Percentiles rank a stretch among this genome's conserved stretches.
Evolutionary conservation across 2,797 vertebrate species (phyloP).

Genomic region (Anguilla pacifica): DNA sequence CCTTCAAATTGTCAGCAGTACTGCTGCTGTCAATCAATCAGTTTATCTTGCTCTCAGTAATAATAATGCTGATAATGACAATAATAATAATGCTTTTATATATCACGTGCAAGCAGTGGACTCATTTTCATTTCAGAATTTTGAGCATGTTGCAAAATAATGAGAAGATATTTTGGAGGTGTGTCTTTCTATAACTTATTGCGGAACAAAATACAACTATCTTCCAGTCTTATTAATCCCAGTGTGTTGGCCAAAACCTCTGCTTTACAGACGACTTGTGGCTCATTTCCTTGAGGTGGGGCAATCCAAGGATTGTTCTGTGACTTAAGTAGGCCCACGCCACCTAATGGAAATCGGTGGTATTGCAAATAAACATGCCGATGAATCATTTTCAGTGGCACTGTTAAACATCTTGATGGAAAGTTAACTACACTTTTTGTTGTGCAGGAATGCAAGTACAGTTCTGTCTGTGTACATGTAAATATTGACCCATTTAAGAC

Average conservation of each 20-base stretch:
- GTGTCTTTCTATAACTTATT: background rate
- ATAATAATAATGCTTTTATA: background rate
- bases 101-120: background rate
- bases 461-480: background rate
- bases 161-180: too few relatives aligned
- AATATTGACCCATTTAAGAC: background rate
- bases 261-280: background rate
- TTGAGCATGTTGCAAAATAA: background rate
- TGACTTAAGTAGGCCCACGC: background rate
- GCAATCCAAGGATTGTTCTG: background rate
- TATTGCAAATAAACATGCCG: background rate
- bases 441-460: background rate
- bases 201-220: background rate
- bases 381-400: background rate
- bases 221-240: background rate
- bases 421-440: background rate
- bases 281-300: background rate
- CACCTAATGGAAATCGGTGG: background rate
- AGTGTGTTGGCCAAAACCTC: too few relatives aligned
- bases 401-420: background rate
- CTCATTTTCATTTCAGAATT: background rate
- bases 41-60: background rate
- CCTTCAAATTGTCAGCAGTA: background rate
- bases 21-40: background rate
- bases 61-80: background rate